Evolutionary conservation across 2,113 vertebrate species (phyloP), one percentile per base, ranked within the genome.

Genomic region (Gila orcuttii): DNA sequence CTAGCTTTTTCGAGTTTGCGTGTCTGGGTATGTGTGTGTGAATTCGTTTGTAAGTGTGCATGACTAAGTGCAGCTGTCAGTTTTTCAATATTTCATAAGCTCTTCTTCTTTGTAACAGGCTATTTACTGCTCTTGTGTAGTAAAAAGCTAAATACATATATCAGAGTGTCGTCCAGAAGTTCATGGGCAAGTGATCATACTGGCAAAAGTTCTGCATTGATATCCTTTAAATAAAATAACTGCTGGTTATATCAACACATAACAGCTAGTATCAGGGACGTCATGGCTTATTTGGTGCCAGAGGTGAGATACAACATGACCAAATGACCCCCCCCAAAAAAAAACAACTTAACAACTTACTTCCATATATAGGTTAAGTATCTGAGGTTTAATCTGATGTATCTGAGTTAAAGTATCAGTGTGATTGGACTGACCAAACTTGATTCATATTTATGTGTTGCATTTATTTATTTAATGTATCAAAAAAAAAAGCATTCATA

Each of bases 151-250:
- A 57, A 86, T 64, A 75, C 79, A 87, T 74, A 85, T 89, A 91
- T 90, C 82, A 82, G 89, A 81, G 69, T 87, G 90, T 93, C 91
- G 90, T 83, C 84, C 68, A 17, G 28, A 31, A 79, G 79, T 87
- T 91, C 86, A 86, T 87, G 89, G 91, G 83, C 90, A 90, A 93
- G 90, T 90, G 79, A 89, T 89, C 89, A 89, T 42, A 42, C 57
- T 84, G 76, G 74, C 81, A 84, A 69, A 28, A 60, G 59, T 45
- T 79, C 52, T 62, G 25, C 60, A 15, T 36, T 71, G 60, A 75
- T 87, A 76, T 45, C 21, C 28, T 36, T 81, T 25, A 81, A 82
- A 84, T 83, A 62, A 42, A 42, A 75, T 77, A 86, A 82, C 85
- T 66, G 77, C 80, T 81, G 47, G 76, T 66, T 85, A 82, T 78